Conservation (phyloP, 1,140 invertebrate species). For the Nixonia krombeini region DNA sequence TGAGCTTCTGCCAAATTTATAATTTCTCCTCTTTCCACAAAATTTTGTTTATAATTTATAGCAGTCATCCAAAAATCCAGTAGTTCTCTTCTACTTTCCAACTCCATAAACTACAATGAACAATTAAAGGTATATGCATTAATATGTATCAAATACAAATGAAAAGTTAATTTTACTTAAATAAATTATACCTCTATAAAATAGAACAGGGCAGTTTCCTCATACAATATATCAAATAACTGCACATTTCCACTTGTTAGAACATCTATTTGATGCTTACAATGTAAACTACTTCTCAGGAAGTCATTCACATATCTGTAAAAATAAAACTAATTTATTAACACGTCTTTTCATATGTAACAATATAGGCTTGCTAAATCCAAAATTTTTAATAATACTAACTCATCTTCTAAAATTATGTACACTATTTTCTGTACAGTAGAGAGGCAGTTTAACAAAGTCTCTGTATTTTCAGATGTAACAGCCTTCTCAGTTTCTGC, state of each 20-base stretch:
- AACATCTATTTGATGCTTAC: conserved; percentile 92
- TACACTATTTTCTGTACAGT: conserved; percentile 60
- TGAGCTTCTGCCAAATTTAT: conserved; percentile 80
- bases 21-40: conserved; percentile 71
- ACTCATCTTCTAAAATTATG: conserved; percentile 62
- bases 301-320: conserved; percentile 77
- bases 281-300: conserved; percentile 84
- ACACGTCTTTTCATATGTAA: not conserved
- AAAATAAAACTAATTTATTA: conserved; percentile 61
- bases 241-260: conserved; percentile 83
- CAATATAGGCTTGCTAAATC: too few relatives aligned
- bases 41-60: conserved; percentile 89
- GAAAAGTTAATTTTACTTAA: conserved; percentile 1
- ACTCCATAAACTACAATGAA: conserved; percentile 83
- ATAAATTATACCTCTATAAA: conserved; percentile 83
- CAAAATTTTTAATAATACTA: conserved; percentile 42
- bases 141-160: not conserved
- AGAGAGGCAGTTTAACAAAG: conserved; percentile 57
- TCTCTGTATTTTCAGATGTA: conserved; percentile 53
- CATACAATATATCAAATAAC: conserved; percentile 89
- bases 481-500: conserved; percentile 67
- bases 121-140: too few relatives aligned
- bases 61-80: conserved; percentile 93
- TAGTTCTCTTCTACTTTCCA: conserved; percentile 84
- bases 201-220: conserved; percentile 91